Evolutionary conservation across 1,140 invertebrate genomes (phyloP).

Genomic region (Propsilocerus akamusi): DNA sequence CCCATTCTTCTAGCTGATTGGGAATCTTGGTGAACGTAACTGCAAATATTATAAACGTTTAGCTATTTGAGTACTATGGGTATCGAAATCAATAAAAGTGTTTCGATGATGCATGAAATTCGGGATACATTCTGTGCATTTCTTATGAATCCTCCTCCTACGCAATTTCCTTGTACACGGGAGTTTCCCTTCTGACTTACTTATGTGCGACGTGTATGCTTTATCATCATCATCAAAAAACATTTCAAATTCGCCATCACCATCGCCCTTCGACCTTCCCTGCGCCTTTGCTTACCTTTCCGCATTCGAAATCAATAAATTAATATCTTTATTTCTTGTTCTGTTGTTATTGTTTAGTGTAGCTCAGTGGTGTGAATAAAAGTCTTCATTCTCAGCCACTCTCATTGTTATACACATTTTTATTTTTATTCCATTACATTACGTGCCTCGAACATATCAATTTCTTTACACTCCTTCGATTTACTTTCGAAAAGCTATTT

Average conservation of each 20-base stretch:
- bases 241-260: too few species aligned
- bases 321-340: conserved; percentile 2
- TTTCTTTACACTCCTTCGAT: neutral
- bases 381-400: neutral
- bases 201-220: too few species aligned
- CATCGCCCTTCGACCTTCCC: too few species aligned
- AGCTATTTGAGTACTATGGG: too few species aligned
- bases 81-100: too few species aligned
- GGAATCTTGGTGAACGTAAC: too few species aligned
- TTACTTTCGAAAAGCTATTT: neutral
- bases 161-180: too few species aligned
- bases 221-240: too few species aligned
- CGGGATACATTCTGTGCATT: neutral
- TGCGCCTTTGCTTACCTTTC: too few species aligned
- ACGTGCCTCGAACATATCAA: conserved; percentile 3
- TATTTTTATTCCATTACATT: conserved; percentile 2
- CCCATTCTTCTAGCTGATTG: too few species aligned
- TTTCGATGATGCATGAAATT: conserved; percentile 2
- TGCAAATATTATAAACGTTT: too few species aligned
- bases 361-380: neutral
- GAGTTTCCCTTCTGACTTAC: too few species aligned
- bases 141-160: conserved; percentile 1
- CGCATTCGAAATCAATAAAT: conserved; percentile 4
- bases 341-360: neutral
- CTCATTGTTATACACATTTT: neutral